Conservation (phyloP, 2,797 vertebrate genomes). For the Thamnophis elegans region DNA sequence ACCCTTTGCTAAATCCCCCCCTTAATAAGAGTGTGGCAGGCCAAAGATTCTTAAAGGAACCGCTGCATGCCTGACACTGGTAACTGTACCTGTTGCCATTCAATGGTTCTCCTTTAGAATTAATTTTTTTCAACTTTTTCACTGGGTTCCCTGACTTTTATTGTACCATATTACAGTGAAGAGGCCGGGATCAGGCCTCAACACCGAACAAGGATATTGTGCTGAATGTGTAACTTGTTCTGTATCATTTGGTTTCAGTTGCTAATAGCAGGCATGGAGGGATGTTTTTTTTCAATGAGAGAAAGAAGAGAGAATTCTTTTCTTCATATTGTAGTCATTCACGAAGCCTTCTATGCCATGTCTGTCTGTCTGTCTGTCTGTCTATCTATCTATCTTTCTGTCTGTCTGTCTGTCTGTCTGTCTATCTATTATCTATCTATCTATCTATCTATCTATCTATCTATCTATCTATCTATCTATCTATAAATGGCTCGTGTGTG, state of each 20-base stretch:
- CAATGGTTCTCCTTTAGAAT: neutral
- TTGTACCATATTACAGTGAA: neutral
- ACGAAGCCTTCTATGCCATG: neutral
- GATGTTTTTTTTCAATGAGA: neutral
- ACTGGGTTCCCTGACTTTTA: neutral
- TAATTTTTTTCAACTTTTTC: neutral
- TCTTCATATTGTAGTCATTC: neutral
- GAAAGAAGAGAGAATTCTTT: neutral
- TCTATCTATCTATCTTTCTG: no score
- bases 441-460: no score
- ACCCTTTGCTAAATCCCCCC: no score
- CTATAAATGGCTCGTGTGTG: no score
- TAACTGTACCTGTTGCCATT: neutral
- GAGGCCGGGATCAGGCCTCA: neutral
- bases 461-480: no score
- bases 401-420: no score
- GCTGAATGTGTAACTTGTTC: neutral
- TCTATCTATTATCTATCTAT: no score
- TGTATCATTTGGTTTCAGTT: neutral
- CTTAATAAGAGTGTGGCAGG: no score
- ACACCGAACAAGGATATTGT: neutral
- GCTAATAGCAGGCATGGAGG: neutral
- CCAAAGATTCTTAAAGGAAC: no score
- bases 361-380: no score
- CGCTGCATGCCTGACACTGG: no score